Evolutionary conservation across 2,888 invertebrate species (phyloP).

Genomic region (Bellardia pandia): DNA sequence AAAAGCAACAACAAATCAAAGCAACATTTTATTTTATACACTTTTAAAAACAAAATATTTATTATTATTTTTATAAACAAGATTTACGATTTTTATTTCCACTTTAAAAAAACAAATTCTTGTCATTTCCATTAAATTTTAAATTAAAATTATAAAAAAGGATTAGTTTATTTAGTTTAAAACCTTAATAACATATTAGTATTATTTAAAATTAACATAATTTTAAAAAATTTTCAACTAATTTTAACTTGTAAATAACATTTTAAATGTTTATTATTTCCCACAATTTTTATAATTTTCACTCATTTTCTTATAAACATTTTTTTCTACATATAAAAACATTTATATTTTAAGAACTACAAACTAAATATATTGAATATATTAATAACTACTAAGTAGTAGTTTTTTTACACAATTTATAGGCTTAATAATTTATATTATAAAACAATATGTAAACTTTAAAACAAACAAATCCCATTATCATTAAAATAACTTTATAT

Average conservation of each 20-base stretch:
- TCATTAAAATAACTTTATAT: conserved; percentile 37
- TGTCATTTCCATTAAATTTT: conserved; percentile 64
- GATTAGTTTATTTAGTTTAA: too few relatives aligned
- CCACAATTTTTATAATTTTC: not conserved
- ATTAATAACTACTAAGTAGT: conserved; percentile 46
- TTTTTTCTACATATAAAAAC: conserved; percentile 3
- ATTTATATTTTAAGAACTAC: conserved; percentile 36
- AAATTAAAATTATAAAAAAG: not conserved
- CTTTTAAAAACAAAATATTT: conserved; percentile 16
- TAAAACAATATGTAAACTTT: conserved; percentile 10
- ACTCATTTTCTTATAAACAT: conserved; percentile 35
- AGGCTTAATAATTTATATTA: conserved; percentile 54
- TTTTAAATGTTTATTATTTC: conserved; percentile 37
- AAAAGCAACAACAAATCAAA: conserved; percentile 2
- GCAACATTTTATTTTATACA: not conserved
- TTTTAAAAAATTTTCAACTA: conserved; percentile 31
- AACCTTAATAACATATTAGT: conserved; percentile 28
- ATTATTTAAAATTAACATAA: conserved; percentile 47
- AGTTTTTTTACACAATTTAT: conserved; percentile 47
- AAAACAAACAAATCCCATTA: conserved; percentile 63
- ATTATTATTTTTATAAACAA: conserved; percentile 20
- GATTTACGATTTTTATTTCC: not conserved
- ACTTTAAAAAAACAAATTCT: conserved; percentile 52
- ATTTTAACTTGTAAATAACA: conserved; percentile 52
- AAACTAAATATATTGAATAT: conserved; percentile 34